These are phyloP conservation scores for Pristionchus japonicus DNA, from an alignment of 2,888 invertebrate species.

Conservation along the genomic window DNA sequence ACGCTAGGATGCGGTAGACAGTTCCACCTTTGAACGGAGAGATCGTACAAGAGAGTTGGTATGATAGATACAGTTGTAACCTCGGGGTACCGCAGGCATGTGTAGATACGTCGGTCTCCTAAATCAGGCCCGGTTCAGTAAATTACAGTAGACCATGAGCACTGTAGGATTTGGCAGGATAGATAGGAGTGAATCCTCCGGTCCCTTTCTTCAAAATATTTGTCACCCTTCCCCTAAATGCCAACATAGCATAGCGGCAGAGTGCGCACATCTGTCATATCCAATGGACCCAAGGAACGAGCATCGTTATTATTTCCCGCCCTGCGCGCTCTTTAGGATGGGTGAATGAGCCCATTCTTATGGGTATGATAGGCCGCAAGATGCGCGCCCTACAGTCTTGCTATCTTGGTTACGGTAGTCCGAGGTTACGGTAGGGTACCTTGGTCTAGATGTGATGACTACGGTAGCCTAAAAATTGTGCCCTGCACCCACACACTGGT, in stretches of 20 bases:
- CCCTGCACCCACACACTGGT: neutral
- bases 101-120: no score
- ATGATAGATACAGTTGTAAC: no score
- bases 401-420: neutral
- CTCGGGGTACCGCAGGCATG: no score
- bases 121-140: no score
- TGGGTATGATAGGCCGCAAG: neutral
- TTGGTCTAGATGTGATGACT: neutral
- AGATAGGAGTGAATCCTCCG: neutral
- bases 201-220: neutral
- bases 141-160: no score
- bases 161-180: no score
- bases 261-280: neutral
- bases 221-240: neutral
- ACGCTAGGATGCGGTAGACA: no score
- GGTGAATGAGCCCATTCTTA: neutral
- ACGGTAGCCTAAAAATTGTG: no score
- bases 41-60: no score
- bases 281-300: neutral
- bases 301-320: neutral
- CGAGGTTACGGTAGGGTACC: neutral
- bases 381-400: neutral
- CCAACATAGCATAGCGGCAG: neutral
- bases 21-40: no score
- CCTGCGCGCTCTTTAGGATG: neutral